Conservation (phyloP, 2,888 invertebrate genomes). For the Shargacucullia verbasci region DNA sequence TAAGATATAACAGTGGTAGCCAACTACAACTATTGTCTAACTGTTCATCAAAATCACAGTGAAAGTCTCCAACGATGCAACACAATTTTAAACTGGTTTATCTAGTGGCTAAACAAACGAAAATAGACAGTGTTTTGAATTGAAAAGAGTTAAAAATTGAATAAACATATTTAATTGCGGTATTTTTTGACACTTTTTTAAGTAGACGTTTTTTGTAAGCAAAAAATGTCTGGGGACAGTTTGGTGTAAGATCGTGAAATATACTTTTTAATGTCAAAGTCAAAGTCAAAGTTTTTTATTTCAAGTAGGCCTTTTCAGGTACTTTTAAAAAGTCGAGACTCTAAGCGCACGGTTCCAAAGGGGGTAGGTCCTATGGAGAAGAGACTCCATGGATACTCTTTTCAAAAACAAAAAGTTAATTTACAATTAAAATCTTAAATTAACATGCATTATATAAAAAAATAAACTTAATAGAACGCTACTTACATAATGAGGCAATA, state of each 20-base stretch:
- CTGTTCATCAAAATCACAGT: slow-evolving; percentile 33
- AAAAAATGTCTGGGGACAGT: neutral
- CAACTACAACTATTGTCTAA: slow-evolving; percentile 17
- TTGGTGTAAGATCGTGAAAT: neutral
- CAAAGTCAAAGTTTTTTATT: no score
- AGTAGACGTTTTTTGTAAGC: slow-evolving; percentile 2
- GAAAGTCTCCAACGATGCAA: slow-evolving; percentile 38
- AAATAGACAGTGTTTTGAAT: slow-evolving; percentile 9
- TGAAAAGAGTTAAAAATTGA: slow-evolving; percentile 1
- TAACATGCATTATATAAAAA: no score
- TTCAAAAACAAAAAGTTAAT: no score
- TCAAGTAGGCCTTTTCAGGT: no score
- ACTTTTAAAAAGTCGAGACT: no score
- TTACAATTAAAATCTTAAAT: no score
- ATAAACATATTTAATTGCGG: neutral
- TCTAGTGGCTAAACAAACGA: slow-evolving; percentile 10
- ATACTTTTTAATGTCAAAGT: no score
- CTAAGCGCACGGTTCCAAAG: no score
- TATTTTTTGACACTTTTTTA: neutral
- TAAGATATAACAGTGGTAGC: neutral
- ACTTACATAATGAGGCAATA: no score
- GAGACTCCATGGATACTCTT: no score
- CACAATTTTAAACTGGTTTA: slow-evolving; percentile 39
- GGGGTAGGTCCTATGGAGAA: no score
- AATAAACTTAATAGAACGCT: no score